These are phyloP conservation scores for Sminthurides aquaticus DNA, from an alignment of 2,888 invertebrate genomes.

Conservation along the genomic window DNA sequence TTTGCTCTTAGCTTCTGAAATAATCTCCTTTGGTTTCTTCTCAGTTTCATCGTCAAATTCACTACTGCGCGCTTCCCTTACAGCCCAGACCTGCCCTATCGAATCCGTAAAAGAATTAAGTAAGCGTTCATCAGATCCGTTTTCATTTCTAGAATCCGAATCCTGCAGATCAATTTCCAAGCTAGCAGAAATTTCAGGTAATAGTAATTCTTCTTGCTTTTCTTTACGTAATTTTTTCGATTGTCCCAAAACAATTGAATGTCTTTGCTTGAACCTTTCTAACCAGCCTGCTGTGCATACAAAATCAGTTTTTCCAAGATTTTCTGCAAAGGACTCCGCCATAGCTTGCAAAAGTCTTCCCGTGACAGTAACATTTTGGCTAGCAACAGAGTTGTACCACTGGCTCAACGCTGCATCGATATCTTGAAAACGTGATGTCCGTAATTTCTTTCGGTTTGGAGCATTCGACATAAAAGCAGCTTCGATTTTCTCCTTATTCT, in stretches of 20 bases:
- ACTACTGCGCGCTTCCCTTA: neutral
- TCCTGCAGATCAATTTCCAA: neutral
- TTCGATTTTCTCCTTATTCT: conserved; percentile 1
- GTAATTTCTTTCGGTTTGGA: neutral
- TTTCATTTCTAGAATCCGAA: neutral
- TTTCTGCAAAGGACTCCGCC: conserved; percentile 4
- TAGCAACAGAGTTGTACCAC: conserved; percentile 9
- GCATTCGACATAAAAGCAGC: neutral
- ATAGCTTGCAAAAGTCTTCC: conserved; percentile 2
- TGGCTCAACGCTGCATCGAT: conserved; percentile 1
- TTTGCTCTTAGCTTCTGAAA: neutral
- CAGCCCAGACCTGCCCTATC: neutral
- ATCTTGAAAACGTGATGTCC: conserved; percentile 1
- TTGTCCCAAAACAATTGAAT: neutral
- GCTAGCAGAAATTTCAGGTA: neutral
- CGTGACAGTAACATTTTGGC: conserved; percentile 7
- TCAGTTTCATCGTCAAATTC: neutral
- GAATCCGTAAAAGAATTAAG: neutral
- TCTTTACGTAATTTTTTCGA: neutral
- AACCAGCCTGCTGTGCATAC: conserved; percentile 6
- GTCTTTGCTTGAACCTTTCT: conserved; percentile 2
- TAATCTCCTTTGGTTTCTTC: neutral
- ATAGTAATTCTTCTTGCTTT: neutral
- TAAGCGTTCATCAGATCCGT: neutral
- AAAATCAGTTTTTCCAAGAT: neutral